These are phyloP conservation scores for Clanis bilineata DNA, from an alignment of 2,888 invertebrate species.

Conservation along the genomic window DNA sequence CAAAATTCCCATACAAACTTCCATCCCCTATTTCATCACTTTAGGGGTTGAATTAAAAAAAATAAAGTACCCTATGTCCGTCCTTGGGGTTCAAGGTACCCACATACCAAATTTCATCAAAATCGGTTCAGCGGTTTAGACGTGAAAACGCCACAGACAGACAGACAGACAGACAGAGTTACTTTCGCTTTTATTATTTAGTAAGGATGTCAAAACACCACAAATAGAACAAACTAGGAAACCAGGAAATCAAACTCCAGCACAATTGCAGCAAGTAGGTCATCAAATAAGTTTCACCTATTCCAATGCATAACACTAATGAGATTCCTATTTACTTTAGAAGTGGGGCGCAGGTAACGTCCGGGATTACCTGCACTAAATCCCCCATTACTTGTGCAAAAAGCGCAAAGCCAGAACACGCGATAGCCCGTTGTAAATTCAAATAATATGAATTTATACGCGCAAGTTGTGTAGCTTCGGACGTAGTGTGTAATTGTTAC, in stretches of 20 bases:
- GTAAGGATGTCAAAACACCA: background rate
- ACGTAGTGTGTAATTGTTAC: background rate
- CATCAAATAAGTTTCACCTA: conserved; percentile 1
- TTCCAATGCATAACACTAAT: conserved; percentile 8
- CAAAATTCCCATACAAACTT: no score
- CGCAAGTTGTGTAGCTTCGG: background rate
- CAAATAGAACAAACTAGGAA: background rate
- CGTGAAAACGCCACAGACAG: no score
- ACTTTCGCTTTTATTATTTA: background rate
- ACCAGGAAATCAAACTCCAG: background rate
- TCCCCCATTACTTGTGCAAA: conserved; percentile 6
- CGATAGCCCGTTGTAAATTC: conserved; percentile 7
- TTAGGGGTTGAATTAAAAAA: no score
- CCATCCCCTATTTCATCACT: no score
- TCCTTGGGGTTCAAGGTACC: background rate
- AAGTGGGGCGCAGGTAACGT: conserved; percentile 1
- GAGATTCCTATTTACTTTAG: conserved; percentile 13
- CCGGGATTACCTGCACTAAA: background rate
- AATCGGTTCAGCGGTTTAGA: background rate
- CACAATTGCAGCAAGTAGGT: background rate
- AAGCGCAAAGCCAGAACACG: background rate
- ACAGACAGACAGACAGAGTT: no score
- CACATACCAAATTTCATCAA: background rate
- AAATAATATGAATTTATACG: conserved; percentile 15
- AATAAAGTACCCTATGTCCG: no score